Base-by-base conservation (phyloP, 2,113 vertebrate genomes). In the Oenanthe oenanthe region DNA sequence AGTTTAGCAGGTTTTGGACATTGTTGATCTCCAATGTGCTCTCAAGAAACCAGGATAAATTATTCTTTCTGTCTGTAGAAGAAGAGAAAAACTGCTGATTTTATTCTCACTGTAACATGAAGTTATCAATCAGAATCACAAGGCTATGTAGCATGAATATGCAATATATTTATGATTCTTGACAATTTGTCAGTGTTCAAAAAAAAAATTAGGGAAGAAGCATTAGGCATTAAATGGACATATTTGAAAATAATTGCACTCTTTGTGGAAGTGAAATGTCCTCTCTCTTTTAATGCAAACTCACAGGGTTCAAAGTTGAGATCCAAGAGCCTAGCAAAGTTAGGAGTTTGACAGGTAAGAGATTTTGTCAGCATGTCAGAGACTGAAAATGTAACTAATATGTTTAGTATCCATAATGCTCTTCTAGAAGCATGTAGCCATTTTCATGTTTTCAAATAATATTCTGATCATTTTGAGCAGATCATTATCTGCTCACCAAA, bases 21-120 rank as follows among this genome's bases (percentile, higher is more conserved):
- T 86, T 84, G 80, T 63, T 91, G 42, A 85, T 96, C 67, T 89
- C 28, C 92, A 97, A 22, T 62, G 36, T 84, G 43, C 71, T 97
- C 85, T 51, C 45, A 72, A 57, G 17, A 42, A 95, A 94, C 1
- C 8, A 63, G 38, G 40, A 88, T 25, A 91, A 65, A 34, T 51
- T 6, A 36, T 53, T 73, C 18, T 73, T 67, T 78, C 13, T 75
- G n/a, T 81, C 11, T 82, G 80, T 89, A 32, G 91, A 88, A 92
- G 29, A 83, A 51, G 3, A 86, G 16, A 53, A 93, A 54, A 87
- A 4, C 7, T 90, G 19, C 5, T 40, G 12, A 51, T 16, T 88
- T 93, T 82, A 66, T 83, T 93, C 63, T 83, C 34, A 40, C 67
- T 76, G 14, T 75, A 36, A 63, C 28, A 17, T 32, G 34, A 62